Conservation (phyloP, 2,888 invertebrate genomes). For the Eupithecia dodoneata region DNA sequence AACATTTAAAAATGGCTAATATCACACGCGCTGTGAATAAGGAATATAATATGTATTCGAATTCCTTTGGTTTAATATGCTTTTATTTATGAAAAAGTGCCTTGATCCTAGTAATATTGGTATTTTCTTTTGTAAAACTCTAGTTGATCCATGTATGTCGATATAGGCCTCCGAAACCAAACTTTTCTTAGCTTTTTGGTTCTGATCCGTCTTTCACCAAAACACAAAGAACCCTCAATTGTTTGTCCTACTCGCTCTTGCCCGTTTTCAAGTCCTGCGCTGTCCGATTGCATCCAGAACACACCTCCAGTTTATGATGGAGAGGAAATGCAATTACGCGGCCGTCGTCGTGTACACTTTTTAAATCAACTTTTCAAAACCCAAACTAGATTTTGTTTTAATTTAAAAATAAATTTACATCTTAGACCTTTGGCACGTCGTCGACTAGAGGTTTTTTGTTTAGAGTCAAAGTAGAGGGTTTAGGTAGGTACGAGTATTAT, state of each 20-base stretch:
- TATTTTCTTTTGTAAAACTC: neutral
- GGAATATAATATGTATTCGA: no score
- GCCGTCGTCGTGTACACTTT: conserved; percentile 10
- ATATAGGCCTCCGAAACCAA: neutral
- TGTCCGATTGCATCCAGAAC: neutral
- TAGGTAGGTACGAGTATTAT: neutral
- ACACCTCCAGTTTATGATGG: conserved; percentile 20
- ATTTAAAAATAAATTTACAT: neutral
- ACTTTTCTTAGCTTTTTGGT: neutral
- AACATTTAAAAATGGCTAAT: no score
- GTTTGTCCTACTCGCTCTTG: neutral
- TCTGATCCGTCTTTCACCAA: neutral
- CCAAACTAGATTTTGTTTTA: neutral
- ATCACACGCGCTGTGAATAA: neutral
- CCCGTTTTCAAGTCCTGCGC: neutral
- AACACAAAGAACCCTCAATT: neutral
- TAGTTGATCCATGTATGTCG: no score
- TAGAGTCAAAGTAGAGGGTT: neutral
- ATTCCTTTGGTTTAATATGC: no score
- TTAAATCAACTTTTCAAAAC: conserved; percentile 1
- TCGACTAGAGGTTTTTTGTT: neutral
- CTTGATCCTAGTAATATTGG: neutral
- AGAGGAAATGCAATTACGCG: conserved; percentile 23
- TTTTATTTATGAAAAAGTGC: neutral
- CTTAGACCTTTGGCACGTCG: neutral